Conservation (phyloP, 2,113 vertebrate genomes). For the Telmatochromis sp. region DNA sequence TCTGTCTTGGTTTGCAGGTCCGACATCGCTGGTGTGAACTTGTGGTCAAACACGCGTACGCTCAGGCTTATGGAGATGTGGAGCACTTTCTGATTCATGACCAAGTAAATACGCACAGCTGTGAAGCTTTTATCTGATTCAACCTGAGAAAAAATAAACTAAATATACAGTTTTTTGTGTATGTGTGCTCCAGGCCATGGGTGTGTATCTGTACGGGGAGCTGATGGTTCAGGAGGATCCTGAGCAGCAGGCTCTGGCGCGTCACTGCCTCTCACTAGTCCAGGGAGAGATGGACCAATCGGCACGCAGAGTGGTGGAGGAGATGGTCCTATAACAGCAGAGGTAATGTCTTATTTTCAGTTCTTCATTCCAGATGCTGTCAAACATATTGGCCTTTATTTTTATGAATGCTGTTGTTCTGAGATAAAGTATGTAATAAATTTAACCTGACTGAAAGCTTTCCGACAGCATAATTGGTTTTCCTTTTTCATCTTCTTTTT, state of each 20-base stretch:
- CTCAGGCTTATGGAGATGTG: constrained; percentile 75
- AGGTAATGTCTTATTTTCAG: constrained; percentile 59
- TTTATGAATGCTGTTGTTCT: neutral
- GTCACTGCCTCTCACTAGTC: constrained; percentile 76
- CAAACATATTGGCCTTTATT: neutral
- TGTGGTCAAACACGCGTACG: constrained; percentile 80
- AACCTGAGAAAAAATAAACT: neutral
- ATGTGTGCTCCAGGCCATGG: constrained; percentile 83
- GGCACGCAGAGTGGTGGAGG: constrained; percentile 81
- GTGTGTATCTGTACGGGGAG: constrained; percentile 93
- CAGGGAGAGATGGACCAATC: constrained; percentile 82
- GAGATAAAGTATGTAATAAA: neutral
- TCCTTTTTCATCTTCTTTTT: neutral
- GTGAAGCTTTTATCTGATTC: neutral
- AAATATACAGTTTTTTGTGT: neutral
- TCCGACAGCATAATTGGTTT: neutral
- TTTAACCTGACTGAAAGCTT: neutral
- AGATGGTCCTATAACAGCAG: constrained; percentile 83
- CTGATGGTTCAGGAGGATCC: constrained; percentile 90
- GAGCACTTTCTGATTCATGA: constrained; percentile 83
- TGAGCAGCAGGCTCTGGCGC: constrained; percentile 84
- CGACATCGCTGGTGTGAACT: constrained; percentile 96
- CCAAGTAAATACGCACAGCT: constrained; percentile 70
- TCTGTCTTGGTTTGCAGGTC: constrained; percentile 67
- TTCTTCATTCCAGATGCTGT: neutral